Evolutionary conservation across 1,140 invertebrate genomes (phyloP), one percentile per base, ranked within the genome.

Genomic region (Papilio polytes): DNA sequence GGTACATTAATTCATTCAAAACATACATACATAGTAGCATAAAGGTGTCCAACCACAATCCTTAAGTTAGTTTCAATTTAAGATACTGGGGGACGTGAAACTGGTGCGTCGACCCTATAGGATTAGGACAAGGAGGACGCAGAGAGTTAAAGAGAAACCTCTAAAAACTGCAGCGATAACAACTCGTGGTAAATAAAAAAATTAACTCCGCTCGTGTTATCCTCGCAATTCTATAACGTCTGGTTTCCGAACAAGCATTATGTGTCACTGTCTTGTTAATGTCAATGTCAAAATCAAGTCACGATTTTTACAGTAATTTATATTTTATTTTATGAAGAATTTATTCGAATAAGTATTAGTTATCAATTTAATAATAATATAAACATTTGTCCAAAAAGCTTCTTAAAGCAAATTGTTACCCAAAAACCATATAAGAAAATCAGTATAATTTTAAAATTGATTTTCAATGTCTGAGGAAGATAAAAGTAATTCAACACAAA

Each of bases 401-500:
- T 10, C n/a, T n/a, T n/a, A 63, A 26, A 22, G 13, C 56, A 26
- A n/a, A 41, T 44, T 78, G 15, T 31, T 18, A 56, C 12, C 15
- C 46, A 76, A 22, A 76, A 44, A 6, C 2, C 1, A 12, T 76
- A 53, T 26, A 76, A 31, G 8, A 22, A 53, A 13, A 31, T 59
- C 56, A 10, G 9, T 59, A 63, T 10, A 13, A 12, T 63, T 63
- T 26, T 13, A 63, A 13, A 59, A 63, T 13, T 26, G 0, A 56
- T 41, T 13, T 48, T 78, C 44, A 78, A 86, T 87, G 85, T 46
- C 81, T 56, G 85, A 84, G 63, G 81, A 83, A 56, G 81, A 78
- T 78, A 83, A 82, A 51, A 78, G 36, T 51, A 13, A 81, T n/a
- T 53, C 78, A 44, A 51, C 79, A 53, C 73, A 83, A 80, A 31